Evolutionary conservation across 2,113 vertebrate genomes (phyloP), one percentile per base, ranked within the genome.

Genomic region (Bucco capensis): DNA sequence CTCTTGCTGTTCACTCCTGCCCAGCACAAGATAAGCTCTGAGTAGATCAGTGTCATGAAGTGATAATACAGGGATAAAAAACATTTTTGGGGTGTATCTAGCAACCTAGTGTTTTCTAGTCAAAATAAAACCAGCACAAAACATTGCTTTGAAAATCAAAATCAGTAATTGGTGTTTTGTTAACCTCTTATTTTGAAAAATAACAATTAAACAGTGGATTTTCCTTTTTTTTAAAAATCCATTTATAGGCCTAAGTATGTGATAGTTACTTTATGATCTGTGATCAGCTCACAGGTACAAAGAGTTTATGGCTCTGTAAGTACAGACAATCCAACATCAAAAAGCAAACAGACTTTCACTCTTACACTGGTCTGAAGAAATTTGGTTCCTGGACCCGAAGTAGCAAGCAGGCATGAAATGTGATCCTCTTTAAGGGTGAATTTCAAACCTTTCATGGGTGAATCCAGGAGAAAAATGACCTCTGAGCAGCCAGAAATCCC

Each of bases 261-360:
- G 87, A 46, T 86, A 69, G 53, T 72, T 83, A 10, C 73, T 97
- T 97, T 92, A 96, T 70, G 60, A 40, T 10, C 71, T 95, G 95
- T 89, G 86, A 94, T 67, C 56, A 95, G 92, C 95, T 92, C 94
- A 92, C 78, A 97, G 92, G 92, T 80, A 87, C 60, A 88, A 84
- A 85, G 47, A 83, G 71, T 77, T 94, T 65, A 78, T 83, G 88
- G 69, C 73, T 70, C 77, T 54, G 67, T 91, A 89, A 4, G 6
- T 58, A 94, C 47, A 83, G 94, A 90, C 62, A 35, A 78, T 78
- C 81, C 89, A 79, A 78, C 87, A 87, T 90, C 81, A 94, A 91
- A 96, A 89, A 89, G 72, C 90, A 73, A 94, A 44, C 47, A 85
- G 72, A 65, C 62, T 94, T 94, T 83, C 37, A 58, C 71, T 80